Base-by-base conservation (phyloP, 2,797 vertebrate genomes). In the Loris lydekkerianus region DNA sequence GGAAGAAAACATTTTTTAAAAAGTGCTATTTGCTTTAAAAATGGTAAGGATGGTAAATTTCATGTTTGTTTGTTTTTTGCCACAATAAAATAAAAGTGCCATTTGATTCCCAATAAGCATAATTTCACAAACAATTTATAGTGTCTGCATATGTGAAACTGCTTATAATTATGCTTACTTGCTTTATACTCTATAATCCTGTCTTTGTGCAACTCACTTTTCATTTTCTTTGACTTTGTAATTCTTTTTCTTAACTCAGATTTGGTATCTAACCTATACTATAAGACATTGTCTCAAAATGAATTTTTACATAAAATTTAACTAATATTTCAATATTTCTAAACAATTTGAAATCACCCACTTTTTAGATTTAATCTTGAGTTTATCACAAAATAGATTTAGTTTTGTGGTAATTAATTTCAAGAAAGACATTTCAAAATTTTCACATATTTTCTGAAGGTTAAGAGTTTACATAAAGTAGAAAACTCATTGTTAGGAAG, bases 401-500 rank as follows among this genome's bases (percentile, higher is more conserved):
- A 56, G 21, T 78, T 78, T 61, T 73, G 20, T 78, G 34, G 13
- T 91, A 60, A 76, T 25, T 77, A 34, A 43, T 17, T 72, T 81
- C 29, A 60, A 61, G 60, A 78, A n/a, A 84, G 77, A 67, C 27
- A 37, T 83, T 90, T 93, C 43, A 84, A 69, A 87, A 91, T 67
- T 56, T 91, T 31, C 31, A 49, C 10, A 10, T 40, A 56, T 69
- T 80, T 91, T 87, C n/a, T 60, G 5, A 46, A 95, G n/a, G 31
- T 9, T 80, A 60, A 87, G 4, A 88, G 61, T 85, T 29, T 75
- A 83, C 34, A 77, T 29, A n/a, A 72, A 86, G 37, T 8, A 65
- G 82, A 78, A 76, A 77, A 84, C 17, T 86, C 2, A 76, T 69
- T 88, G 86, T 91, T 34, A 84, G 63, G 34, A 58, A 84, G 49